Evolutionary conservation across 2,797 vertebrate species (phyloP).

Genomic region (Aeoliscus strigatus): DNA sequence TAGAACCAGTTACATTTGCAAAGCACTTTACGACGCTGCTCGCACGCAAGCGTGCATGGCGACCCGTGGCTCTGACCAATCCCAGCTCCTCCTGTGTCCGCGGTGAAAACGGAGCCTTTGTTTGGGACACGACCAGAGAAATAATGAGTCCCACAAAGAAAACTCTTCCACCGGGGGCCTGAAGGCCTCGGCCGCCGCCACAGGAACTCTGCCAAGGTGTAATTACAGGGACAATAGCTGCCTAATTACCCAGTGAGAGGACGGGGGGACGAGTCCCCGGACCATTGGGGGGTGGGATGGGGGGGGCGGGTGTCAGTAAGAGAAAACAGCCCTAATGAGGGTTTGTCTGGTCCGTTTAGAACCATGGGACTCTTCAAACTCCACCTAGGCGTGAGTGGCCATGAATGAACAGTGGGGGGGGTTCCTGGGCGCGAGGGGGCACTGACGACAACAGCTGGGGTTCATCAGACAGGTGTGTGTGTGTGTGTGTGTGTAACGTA

Average conservation of each 20-base stretch:
- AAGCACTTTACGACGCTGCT: too few relatives aligned
- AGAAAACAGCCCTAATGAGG: conserved; percentile 73
- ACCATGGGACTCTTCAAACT: conserved; percentile 74
- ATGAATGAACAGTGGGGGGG: conserved; percentile 69
- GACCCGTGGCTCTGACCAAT: conserved; percentile 48
- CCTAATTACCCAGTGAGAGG: conserved; percentile 73
- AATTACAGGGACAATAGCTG: conserved; percentile 75
- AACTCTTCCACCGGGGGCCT: conserved; percentile 55
- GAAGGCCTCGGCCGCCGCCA: conserved; percentile 42
- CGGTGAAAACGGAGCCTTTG: conserved; percentile 67
- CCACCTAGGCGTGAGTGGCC: conserved; percentile 54
- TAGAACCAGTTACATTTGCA: too few relatives aligned
- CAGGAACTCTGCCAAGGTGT: conserved; percentile 55
- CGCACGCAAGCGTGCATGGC: too few relatives aligned
- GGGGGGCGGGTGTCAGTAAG: conserved; percentile 47
- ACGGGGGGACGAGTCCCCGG: conserved; percentile 57
- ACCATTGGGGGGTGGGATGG: conserved; percentile 60
- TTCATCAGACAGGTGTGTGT: too few relatives aligned
- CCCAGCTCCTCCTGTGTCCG: conserved; percentile 50
- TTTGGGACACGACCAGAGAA: conserved; percentile 59
- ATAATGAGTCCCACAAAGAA: conserved; percentile 71
- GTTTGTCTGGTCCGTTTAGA: conserved; percentile 63
- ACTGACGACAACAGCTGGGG: too few relatives aligned
- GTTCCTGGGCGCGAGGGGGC: too few relatives aligned
- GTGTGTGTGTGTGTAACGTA: conserved; percentile 47